A percentile compares a stretch with the other conserved stretches of the same genome.
Evolutionary conservation across 2,113 vertebrate genomes (phyloP).

Genomic region (Trochalopteron elliotii): DNA sequence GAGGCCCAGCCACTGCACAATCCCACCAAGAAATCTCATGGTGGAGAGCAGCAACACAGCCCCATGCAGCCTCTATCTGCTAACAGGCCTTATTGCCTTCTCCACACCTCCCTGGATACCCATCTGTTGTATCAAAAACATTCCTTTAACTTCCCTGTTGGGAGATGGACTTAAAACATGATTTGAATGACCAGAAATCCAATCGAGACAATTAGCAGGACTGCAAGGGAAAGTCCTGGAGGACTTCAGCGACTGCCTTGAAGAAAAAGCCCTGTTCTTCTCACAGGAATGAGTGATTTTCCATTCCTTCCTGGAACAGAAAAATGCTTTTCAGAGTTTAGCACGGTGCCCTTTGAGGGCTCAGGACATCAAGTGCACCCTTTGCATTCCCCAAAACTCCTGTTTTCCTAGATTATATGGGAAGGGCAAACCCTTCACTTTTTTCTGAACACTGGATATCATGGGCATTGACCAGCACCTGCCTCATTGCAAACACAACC

Average conservation of each 20-base stretch:
- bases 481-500: background rate
- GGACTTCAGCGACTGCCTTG: background rate
- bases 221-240: background rate
- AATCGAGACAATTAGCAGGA: background rate
- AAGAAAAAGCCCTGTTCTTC: background rate
- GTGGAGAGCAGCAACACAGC: background rate
- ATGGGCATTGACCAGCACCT: background rate
- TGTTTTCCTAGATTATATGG: background rate
- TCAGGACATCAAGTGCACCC: background rate
- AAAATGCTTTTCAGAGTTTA: background rate
- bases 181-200: background rate
- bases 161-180: background rate
- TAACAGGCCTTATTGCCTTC: background rate
- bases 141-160: background rate
- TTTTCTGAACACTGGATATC: background rate
- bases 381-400: background rate
- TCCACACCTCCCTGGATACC: background rate
- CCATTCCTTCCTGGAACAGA: background rate
- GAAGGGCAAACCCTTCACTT: background rate
- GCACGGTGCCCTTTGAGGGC: accelerated
- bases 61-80: background rate
- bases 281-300: background rate
- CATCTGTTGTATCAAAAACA: background rate
- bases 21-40: background rate
- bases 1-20: background rate